Evolutionary conservation across 2,797 vertebrate genomes (phyloP), one percentile per base, ranked within the genome.

Genomic region (Pterois miles): DNA sequence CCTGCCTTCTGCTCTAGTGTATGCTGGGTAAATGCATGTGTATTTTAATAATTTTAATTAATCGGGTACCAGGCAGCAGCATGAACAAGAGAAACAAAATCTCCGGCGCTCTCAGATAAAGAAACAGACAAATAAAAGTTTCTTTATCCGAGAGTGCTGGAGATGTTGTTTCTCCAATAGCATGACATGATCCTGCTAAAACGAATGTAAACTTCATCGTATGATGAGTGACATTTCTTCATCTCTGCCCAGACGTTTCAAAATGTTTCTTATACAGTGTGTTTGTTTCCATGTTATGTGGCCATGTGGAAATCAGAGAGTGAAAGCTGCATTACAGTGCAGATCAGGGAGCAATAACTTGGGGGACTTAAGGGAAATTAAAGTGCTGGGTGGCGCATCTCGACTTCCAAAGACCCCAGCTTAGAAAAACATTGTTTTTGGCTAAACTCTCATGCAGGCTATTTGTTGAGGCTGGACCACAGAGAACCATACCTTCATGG

Each of bases 351-450:
- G 75, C 78, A 86, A 88, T 88, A 89, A 87, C 65, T 46, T 50
- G 13, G 29, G 20, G 65, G 70, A 63, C 76, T 73, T 63, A 23
- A 59, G 80, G 87, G 83, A 88, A 84, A 89, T 92, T 71, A 91
- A 87, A 87, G 66, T 1, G 23, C 58, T 73, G 80, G 34, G 76
- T 80, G 81, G 65, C 76, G 62, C 64, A 74, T 70, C 36, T 60
- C 2, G 6, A 34, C 58, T 57, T 34, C 75, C 56, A 81, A 60
- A 74, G 57, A 50, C 79, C 23, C 18, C 20, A 74, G 74, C 67
- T 85, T 79, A 70, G 34, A 62, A 77, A 84, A 90, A 91, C 77
- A 74, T 82, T 88, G 88, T 82, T 86, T 78, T 90, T 82, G 88
- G 88, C 76, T 58, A 4, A 64, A 57, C 80, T 80, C 53, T 78